These are phyloP conservation scores for Idaea biselata DNA, from an alignment of 2,888 invertebrate species.

Conservation along the genomic window DNA sequence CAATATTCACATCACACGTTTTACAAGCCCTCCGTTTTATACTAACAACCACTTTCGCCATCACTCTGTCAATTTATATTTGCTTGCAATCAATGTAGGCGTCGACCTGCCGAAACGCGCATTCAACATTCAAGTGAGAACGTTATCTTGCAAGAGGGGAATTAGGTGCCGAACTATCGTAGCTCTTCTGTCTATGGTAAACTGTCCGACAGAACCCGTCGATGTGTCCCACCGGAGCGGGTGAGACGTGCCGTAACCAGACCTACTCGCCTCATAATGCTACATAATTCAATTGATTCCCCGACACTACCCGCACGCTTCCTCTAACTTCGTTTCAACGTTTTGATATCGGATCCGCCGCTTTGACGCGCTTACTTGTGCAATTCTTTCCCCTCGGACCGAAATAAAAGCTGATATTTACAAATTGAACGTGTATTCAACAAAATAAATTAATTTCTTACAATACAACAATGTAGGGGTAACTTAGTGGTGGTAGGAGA, in stretches of 20 bases:
- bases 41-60: conserved; percentile 70
- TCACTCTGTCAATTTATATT: conserved; percentile 74
- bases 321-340: conserved; percentile 77
- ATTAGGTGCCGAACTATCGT: conserved; percentile 8
- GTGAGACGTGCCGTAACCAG: conserved; percentile 70
- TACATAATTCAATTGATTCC: conserved; percentile 79
- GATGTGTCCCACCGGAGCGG: conserved; percentile 48
- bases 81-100: conserved; percentile 68
- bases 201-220: conserved; percentile 51
- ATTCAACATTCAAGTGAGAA: conserved; percentile 2
- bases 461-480: conserved; percentile 24
- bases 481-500: conserved; percentile 67
- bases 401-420: conserved; percentile 48
- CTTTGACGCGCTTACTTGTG: conserved; percentile 70
- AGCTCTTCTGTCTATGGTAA: conserved; percentile 41
- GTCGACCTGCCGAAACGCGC: conserved; percentile 32
- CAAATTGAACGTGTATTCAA: conserved; percentile 50
- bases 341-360: conserved; percentile 79
- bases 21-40: conserved; percentile 54
- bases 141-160: not conserved
- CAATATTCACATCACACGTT: conserved; percentile 72
- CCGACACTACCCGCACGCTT: conserved; percentile 78
- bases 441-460: conserved; percentile 57
- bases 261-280: conserved; percentile 73
- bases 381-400: conserved; percentile 54